Percentiles rank a stretch among this genome's conserved stretches.
Evolutionary conservation across 2,797 vertebrate genomes (phyloP).

Genomic region (Carcharodon carcharias): DNA sequence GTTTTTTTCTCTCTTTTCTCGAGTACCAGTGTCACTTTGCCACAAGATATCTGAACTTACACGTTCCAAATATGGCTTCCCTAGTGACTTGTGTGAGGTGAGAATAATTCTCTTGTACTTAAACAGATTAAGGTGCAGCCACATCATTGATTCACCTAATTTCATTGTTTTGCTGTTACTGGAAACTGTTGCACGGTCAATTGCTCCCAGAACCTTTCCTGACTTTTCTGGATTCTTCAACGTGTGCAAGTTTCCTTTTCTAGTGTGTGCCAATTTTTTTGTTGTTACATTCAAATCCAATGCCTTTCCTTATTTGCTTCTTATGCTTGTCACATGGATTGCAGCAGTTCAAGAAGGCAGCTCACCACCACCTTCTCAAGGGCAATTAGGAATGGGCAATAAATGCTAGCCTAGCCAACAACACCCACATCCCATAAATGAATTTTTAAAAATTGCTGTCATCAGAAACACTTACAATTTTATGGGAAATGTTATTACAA

Average conservation of each 20-base stretch:
- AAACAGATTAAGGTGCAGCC: neutral
- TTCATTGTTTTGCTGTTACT: neutral
- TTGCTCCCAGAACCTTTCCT: neutral
- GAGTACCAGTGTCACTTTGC: neutral
- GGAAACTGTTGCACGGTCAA: neutral
- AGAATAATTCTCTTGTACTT: neutral
- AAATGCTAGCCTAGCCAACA: too few relatives aligned
- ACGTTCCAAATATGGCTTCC: neutral
- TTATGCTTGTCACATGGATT: neutral
- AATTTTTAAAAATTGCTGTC: neutral
- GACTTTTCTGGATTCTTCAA: neutral
- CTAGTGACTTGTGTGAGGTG: neutral
- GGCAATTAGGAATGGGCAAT: too few relatives aligned
- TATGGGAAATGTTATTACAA: neutral
- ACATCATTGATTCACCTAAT: neutral
- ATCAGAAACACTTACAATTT: neutral
- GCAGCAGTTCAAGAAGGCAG: too few relatives aligned
- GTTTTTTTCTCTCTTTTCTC: neutral
- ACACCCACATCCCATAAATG: too few relatives aligned
- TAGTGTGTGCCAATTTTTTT: too few relatives aligned
- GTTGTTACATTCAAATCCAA: neutral
- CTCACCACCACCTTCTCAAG: too few relatives aligned
- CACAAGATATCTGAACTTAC: neutral
- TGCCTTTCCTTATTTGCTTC: neutral
- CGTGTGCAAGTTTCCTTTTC: neutral